phyloP scores from a whole-genome alignment of 1,140 invertebrate species.

The Bombus ignitus region DNA sequence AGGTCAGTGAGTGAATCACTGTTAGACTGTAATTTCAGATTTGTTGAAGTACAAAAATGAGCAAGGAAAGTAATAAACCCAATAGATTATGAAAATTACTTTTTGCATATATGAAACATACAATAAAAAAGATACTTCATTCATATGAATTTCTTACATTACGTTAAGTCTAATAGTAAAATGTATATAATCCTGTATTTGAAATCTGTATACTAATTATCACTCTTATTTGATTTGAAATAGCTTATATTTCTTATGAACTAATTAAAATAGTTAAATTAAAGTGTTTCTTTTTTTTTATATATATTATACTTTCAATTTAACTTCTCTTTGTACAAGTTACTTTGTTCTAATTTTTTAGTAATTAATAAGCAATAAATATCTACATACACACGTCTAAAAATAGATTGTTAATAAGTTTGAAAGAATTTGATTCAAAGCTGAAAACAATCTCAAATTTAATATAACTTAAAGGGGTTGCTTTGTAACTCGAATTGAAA shows the following conservation, averaged over 20 bases:
- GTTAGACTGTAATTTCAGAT: conserved; percentile 23
- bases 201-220: conserved; percentile 18
- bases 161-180: conserved; percentile 10
- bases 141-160: conserved; percentile 21
- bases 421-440: neutral
- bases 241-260: conserved; percentile 10
- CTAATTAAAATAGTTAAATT: neutral
- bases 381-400: neutral
- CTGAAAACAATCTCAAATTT: neutral
- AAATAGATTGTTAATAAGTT: neutral
- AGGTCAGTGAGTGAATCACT: neutral
- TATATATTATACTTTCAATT: conserved; percentile 6
- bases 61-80: conserved; percentile 2
- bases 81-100: neutral
- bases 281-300: neutral
- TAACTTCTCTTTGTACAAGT: neutral
- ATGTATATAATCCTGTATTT: conserved; percentile 19
- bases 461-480: conserved; percentile 6
- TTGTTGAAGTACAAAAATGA: conserved; percentile 17
- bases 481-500: neutral
- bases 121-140: neutral
- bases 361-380: neutral
- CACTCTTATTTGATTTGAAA: neutral
- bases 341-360: neutral
- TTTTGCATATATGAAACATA: neutral